Percentiles rank a stretch among this genome's conserved stretches.
Conservation (phyloP, 1,140 invertebrate genomes). For the Drosophila melanica region DNA sequence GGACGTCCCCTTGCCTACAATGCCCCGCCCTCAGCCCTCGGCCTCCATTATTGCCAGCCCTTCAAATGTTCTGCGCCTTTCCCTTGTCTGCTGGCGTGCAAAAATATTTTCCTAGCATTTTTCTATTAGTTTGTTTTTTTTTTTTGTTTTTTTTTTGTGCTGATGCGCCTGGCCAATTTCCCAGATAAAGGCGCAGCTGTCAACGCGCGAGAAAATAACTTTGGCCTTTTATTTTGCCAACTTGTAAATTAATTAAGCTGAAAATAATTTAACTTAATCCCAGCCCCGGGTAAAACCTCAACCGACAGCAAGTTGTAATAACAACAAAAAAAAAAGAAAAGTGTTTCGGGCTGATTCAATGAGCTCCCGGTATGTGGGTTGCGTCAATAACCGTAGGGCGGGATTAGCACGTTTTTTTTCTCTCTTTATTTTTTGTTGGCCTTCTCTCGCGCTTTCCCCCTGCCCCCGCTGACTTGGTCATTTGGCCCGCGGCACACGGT, state of each 20-base stretch:
- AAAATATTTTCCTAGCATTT: conserved; percentile 53
- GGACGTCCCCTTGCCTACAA: background rate
- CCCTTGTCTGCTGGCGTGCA: conserved; percentile 16
- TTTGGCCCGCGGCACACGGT: conserved; percentile 19
- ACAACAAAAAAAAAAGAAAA: conserved; percentile 43
- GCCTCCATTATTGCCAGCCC: background rate
- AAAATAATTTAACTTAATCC: conserved; percentile 79
- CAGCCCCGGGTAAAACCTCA: conserved; percentile 16
- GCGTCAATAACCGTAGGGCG: conserved; percentile 71
- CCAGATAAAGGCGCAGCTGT: conserved; percentile 58
- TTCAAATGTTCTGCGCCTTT: background rate
- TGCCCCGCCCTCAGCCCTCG: background rate
- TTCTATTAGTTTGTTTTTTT: conserved; percentile 38
- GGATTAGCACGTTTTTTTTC: conserved; percentile 66
- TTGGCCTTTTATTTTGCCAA: conserved; percentile 33
- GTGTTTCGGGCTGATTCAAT: conserved; percentile 39
- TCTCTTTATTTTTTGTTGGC: conserved; percentile 15
- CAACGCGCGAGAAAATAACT: conserved; percentile 49
- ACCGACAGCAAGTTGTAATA: conserved; percentile 1
- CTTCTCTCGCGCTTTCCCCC: conserved; percentile 1
- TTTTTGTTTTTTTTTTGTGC: background rate
- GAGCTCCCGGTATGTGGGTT: conserved; percentile 61
- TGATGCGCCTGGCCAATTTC: conserved; percentile 49
- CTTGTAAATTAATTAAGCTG: conserved; percentile 80
- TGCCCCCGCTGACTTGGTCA: background rate